These are phyloP conservation scores for Cecidostiba fungosa DNA, from an alignment of 2,888 invertebrate species.

Conservation along the genomic window DNA sequence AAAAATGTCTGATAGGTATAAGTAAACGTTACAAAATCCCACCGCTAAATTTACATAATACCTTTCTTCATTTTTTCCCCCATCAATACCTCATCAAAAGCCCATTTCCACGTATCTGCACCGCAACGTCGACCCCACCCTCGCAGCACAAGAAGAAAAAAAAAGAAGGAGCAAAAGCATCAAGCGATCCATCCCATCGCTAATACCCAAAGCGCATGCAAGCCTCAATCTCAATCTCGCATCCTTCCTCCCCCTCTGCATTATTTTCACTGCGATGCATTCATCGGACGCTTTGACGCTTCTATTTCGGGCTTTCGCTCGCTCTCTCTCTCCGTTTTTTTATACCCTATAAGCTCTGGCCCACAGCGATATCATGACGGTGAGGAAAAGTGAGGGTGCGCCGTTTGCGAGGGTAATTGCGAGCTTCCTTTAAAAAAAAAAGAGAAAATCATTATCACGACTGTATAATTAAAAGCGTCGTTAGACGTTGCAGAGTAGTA, in stretches of 20 bases:
- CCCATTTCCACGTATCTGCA: not conserved
- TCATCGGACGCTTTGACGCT: not conserved
- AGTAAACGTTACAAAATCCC: no score
- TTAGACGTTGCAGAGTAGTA: no score
- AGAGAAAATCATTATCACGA: not conserved
- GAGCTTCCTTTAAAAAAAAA: not conserved
- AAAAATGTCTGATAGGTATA: no score
- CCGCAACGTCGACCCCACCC: not conserved
- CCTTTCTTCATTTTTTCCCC: not conserved
- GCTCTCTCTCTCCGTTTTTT: no score
- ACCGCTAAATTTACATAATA: not conserved
- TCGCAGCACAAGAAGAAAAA: not conserved
- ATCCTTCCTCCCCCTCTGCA: not conserved
- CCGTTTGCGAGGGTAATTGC: not conserved
- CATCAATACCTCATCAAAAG: not conserved
- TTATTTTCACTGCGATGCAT: not conserved
- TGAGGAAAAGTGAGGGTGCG: not conserved
- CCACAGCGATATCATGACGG: no score
- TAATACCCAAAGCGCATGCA: slow-evolving; percentile 6
- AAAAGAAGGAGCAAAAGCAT: no score
- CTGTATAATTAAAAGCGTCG: not conserved
- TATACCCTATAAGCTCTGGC: not conserved
- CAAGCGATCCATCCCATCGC: not conserved
- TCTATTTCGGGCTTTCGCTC: not conserved
- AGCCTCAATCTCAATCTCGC: not conserved